These are phyloP conservation scores for Myocastor coypus DNA, from an alignment of 2,113 vertebrate genomes.

Conservation along the genomic window DNA sequence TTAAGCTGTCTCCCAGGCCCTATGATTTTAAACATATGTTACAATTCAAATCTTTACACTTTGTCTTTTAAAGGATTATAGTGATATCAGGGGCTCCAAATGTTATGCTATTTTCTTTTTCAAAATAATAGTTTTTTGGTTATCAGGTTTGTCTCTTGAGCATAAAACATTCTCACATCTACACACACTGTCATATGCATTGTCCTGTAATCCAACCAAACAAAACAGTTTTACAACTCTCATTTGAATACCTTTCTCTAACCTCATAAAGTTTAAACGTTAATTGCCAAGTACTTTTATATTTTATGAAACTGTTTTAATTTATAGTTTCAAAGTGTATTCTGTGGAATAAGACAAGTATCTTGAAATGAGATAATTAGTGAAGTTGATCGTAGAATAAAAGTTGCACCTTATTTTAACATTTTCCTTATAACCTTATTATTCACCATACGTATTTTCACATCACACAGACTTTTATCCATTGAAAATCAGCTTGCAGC, in stretches of 20 bases:
- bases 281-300: neutral
- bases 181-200: no score
- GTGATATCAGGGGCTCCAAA: neutral
- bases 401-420: constrained; percentile 3
- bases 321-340: constrained; percentile 17
- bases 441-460: constrained; percentile 33
- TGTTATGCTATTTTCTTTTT: neutral
- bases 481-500: neutral
- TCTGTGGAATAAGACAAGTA: neutral
- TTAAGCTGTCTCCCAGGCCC: no score
- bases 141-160: neutral
- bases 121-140: neutral
- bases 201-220: neutral
- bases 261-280: neutral
- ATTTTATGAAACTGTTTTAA: constrained; percentile 30
- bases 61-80: constrained; percentile 39
- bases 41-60: constrained; percentile 3
- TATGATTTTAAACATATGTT: constrained; percentile 30
- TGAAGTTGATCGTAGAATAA: neutral
- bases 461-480: neutral
- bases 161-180: neutral
- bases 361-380: constrained; percentile 39
- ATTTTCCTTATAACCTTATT: neutral
- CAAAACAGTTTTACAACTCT: neutral
- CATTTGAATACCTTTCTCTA: neutral